Evolutionary conservation across 2,888 invertebrate genomes (phyloP), one percentile per base, ranked within the genome.

Genomic region (Cheilosia scutellata): DNA sequence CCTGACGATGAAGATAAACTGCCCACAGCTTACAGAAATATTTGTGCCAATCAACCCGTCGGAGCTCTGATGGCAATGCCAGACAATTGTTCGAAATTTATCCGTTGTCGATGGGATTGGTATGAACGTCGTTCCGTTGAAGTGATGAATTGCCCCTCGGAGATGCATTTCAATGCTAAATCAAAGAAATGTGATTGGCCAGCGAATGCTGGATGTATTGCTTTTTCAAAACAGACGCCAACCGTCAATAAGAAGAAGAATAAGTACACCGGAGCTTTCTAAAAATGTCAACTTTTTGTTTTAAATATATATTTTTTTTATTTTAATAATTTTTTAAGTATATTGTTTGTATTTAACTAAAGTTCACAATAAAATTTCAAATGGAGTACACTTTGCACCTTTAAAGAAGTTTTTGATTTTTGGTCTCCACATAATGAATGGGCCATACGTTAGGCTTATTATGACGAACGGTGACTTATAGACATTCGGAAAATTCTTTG

Each of bases 21-120:
- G 44, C 16, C 63, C 0, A 9, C 20, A 2, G 20, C 40, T 25
- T 16, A 25, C 16, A 5, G 3, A 31, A 84, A 88, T 76, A 75
- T 89, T 4, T 91, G 91, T 55, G 63, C 82, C 9, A 31, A 84
- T 25, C 70, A 89, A 77, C 70, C 74, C 9, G 89, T 90, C 29
- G 91, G 90, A 5, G 71, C 87, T 4, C 88, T 89, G 2, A 51
- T 90, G 13, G 58, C 89, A 1, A 58, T 90, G 33, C 83, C 89
- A 2, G 11, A 76, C 3, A 89, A 91, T 44, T 91, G 91, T n/a
- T 55, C 63, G 4, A 87, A 89, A 25, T 90, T 77, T n/a, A 72
- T 86, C 51, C 82, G 82, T 11, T 86, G 86, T 7, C 66, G 60
- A 3, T 86, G 86, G 86, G 82, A 86, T 68, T 86, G 82, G 82